Evolutionary conservation across 2,797 vertebrate genomes (phyloP).

Genomic region (Sphenodon punctatus): DNA sequence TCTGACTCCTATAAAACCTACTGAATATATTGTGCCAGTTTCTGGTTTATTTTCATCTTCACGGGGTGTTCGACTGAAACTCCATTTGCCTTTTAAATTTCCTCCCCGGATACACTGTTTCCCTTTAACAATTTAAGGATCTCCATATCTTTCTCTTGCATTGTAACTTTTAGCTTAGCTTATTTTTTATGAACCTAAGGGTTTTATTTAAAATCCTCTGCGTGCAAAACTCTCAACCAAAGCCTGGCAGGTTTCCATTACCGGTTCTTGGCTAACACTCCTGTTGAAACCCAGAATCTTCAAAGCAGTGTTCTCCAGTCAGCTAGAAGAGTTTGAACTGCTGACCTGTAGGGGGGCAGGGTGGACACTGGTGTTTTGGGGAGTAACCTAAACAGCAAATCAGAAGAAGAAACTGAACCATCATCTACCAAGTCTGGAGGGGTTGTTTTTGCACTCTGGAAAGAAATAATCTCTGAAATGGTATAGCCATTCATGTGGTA

Average conservation of each 20-base stretch:
- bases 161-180: neutral
- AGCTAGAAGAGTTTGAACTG: rapidly evolving
- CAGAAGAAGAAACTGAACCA: rapidly evolving
- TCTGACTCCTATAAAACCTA: neutral
- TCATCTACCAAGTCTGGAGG: rapidly evolving
- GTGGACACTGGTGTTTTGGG: rapidly evolving
- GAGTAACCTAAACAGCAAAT: neutral
- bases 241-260: neutral
- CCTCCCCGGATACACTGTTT: rapidly evolving
- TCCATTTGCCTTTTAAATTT: neutral
- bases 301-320: rapidly evolving
- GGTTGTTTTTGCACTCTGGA: neutral
- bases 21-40: neutral
- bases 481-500: neutral
- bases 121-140: neutral
- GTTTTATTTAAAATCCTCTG: rapidly evolving
- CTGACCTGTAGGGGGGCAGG: rapidly evolving
- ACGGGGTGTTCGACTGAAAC: neutral
- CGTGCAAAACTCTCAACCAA: rapidly evolving
- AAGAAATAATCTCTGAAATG: neutral
- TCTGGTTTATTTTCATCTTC: neutral
- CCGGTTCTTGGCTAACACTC: rapidly evolving
- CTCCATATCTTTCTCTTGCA: neutral
- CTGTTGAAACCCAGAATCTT: rapidly evolving
- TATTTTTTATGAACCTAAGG: rapidly evolving